Base-by-base conservation (phyloP, 2,113 vertebrate species). In the Cyphomyrus plagiostoma region DNA sequence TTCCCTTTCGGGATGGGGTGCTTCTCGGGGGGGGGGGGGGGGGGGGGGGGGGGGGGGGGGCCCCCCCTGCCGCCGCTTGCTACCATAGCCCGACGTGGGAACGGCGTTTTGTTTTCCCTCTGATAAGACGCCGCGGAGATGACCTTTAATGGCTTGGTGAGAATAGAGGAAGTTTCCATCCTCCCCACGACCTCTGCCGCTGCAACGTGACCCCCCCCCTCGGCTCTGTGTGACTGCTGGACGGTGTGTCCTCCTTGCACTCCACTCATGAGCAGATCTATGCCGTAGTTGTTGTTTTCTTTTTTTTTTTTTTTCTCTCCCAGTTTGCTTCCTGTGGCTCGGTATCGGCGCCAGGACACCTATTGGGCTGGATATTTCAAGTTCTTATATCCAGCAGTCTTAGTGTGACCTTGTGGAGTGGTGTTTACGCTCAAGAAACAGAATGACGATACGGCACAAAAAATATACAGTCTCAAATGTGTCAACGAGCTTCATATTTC, bases 101-200 rank as follows among this genome's bases (percentile, higher is more conserved):
- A 48, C 62, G 0, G 80, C 45, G n/a, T 62, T 77, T 86, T 90
- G 89, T 90, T 77, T 53, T 70, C 74, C 30, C 45, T 56, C 88
- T 39, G 88, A 90, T 80, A 58, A 86, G 89, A 88, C 88, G 46
- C 88, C 56, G 62, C 42, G 42, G 56, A 35, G 83, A 58, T 90
- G 53, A 86, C 86, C 90, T 89, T 85, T 84, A 87, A 89, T 70
- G 84, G 52, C 15, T 89, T 62, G 2, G 46, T 52, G 56, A 35
- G 56, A 66, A 70, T 48, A 88, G 21, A 88, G 21, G 15, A 58
- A 46, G 56, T 89, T 49, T 86, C n/a, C 89, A 50, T 35, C 45
- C n/a, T 83, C 88, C 46, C 42, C 17, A 2, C 30, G 19, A 70
- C 48, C 88, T 30, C 80, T 48, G 66, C n/a, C 1, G 26, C 46